Evolutionary conservation across 2,113 vertebrate species (phyloP).

Genomic region (Pomatostomus ruficeps): DNA sequence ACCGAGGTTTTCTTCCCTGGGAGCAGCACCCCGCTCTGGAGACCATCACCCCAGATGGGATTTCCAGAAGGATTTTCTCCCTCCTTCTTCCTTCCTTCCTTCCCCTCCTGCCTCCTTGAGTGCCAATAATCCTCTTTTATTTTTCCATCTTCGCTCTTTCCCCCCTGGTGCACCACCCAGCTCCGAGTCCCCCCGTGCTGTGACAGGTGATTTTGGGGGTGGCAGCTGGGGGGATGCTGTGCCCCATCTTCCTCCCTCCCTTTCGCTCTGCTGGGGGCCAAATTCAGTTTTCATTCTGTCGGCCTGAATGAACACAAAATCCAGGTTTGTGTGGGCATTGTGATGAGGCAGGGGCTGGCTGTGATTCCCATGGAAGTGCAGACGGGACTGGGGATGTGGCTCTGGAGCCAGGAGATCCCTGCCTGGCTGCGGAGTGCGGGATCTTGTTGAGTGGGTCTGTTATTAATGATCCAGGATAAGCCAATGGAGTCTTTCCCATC

Average conservation of each 20-base stretch:
- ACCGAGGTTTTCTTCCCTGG: fast-evolving
- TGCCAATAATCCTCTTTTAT: not conserved
- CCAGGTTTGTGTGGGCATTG: not conserved
- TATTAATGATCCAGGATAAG: not conserved
- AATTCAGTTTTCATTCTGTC: not conserved
- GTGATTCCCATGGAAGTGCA: not conserved
- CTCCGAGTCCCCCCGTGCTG: fast-evolving
- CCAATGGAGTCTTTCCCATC: not conserved
- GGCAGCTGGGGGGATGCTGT: not conserved
- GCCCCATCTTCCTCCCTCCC: not conserved
- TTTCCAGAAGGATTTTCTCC: not conserved
- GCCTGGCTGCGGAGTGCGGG: not conserved
- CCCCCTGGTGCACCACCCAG: fast-evolving
- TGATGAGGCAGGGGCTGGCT: not conserved
- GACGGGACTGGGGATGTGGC: not conserved
- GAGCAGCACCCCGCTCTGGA: fast-evolving
- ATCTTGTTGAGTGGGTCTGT: not conserved
- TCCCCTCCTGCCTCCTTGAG: not conserved
- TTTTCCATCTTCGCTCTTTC: not conserved
- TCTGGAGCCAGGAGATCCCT: not conserved
- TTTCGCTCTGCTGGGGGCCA: not conserved
- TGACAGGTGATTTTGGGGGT: not conserved
- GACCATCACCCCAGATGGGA: not conserved
- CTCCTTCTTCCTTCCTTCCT: not conserved
- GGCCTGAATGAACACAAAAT: not conserved